Percentiles rank a stretch among this genome's conserved stretches.
Evolutionary conservation across 2,888 invertebrate genomes (phyloP).

Genomic region (Alentia gelatinosa): DNA sequence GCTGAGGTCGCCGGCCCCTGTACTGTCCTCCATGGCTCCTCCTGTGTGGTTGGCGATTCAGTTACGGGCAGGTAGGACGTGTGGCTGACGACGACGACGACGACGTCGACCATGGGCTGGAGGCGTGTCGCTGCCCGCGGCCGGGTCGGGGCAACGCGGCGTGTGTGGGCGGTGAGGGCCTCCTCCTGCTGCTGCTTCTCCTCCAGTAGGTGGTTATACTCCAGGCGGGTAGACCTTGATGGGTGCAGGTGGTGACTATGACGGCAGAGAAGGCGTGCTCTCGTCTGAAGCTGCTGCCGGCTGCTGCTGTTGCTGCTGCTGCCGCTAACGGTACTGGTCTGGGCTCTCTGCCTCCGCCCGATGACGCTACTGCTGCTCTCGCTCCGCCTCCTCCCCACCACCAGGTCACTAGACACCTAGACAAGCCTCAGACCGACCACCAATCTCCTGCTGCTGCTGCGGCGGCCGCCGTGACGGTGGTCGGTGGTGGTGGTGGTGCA

Average conservation of each 20-base stretch:
- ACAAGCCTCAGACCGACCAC: background rate
- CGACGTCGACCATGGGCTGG: background rate
- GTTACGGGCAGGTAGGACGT: background rate
- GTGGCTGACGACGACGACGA: background rate
- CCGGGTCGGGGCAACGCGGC: background rate
- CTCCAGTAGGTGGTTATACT: background rate
- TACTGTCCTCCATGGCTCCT: constrained; percentile 27
- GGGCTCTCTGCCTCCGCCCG: background rate
- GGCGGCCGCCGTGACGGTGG: background rate
- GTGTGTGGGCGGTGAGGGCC: background rate
- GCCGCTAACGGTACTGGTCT: background rate
- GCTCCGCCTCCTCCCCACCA: background rate
- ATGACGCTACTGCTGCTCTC: background rate
- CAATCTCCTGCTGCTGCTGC: background rate
- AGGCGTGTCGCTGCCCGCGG: background rate
- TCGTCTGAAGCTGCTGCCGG: background rate
- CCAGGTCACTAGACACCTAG: constrained; percentile 32
- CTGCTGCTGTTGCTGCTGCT: constrained; percentile 19
- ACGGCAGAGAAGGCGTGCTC: background rate
- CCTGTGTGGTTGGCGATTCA: background rate
- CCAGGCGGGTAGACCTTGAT: too few relatives aligned
- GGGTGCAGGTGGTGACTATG: too few relatives aligned
- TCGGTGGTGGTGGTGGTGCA: background rate
- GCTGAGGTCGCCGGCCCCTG: constrained; percentile 31
- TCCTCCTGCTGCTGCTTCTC: background rate